These are phyloP conservation scores for Heliangelus exortis DNA, from an alignment of 2,797 vertebrate species.

Conservation along the genomic window DNA sequence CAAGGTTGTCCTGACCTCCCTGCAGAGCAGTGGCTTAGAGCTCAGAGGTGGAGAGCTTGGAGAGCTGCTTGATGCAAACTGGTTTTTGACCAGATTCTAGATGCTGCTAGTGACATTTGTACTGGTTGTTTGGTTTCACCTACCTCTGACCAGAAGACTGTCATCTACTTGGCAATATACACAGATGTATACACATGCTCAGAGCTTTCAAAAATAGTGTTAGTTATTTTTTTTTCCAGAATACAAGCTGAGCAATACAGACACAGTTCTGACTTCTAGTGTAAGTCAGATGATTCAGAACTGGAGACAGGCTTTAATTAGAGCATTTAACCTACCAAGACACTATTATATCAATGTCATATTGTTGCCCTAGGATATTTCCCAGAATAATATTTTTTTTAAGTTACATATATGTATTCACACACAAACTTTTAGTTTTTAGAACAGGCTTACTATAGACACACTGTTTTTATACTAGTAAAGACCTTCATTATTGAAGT, in stretches of 20 bases:
- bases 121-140: neutral
- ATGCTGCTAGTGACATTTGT: neutral
- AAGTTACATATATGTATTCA: neutral
- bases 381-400: neutral
- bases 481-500: neutral
- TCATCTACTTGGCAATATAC: neutral
- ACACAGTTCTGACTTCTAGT: neutral
- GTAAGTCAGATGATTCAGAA: neutral
- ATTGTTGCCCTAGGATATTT: neutral
- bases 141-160: neutral
- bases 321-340: neutral
- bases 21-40: neutral
- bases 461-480: neutral
- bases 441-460: neutral
- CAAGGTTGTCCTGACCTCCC: neutral
- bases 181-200: neutral
- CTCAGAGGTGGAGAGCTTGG: neutral
- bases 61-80: neutral
- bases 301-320: neutral
- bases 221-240: accelerated
- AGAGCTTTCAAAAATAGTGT: neutral
- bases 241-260: neutral
- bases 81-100: neutral
- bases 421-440: neutral
- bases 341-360: neutral